phyloP scores from a whole-genome alignment of 2,888 invertebrate genomes.

The Cerceris rybyensis region DNA sequence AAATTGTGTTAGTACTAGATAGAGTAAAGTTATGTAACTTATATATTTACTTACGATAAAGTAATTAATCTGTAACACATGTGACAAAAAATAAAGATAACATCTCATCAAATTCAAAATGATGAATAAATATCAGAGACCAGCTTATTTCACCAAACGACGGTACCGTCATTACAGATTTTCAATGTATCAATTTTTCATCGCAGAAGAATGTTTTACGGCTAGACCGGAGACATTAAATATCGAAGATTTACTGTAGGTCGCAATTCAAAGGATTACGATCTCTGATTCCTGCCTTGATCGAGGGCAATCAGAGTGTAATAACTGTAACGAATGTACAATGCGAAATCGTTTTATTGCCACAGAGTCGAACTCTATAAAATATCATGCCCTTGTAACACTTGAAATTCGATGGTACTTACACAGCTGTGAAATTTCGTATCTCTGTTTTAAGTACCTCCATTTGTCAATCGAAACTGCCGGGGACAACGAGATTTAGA shows the following conservation, averaged over 20 bases:
- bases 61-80: too few species aligned
- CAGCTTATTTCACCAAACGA: too few species aligned
- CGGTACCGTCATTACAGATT: too few species aligned
- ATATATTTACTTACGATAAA: too few species aligned
- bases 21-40: too few species aligned
- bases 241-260: slow-evolving; percentile 33
- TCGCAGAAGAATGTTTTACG: slow-evolving; percentile 16
- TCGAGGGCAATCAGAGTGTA: slow-evolving; percentile 33
- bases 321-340: slow-evolving; percentile 24
- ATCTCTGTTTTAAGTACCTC: not conserved
- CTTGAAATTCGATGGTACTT: not conserved
- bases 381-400: slow-evolving; percentile 2
- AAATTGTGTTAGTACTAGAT: too few species aligned
- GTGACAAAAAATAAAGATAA: too few species aligned
- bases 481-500: too few species aligned
- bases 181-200: not conserved
- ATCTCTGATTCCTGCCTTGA: slow-evolving; percentile 6
- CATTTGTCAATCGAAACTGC: not conserved
- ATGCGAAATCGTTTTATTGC: slow-evolving; percentile 27
- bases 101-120: too few species aligned
- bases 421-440: not conserved
- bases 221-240: slow-evolving; percentile 16
- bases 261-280: slow-evolving; percentile 24
- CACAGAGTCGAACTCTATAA: not conserved
- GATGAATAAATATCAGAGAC: too few species aligned